Conservation (phyloP, 1,140 invertebrate species). For the Anastrepha ludens region DNA sequence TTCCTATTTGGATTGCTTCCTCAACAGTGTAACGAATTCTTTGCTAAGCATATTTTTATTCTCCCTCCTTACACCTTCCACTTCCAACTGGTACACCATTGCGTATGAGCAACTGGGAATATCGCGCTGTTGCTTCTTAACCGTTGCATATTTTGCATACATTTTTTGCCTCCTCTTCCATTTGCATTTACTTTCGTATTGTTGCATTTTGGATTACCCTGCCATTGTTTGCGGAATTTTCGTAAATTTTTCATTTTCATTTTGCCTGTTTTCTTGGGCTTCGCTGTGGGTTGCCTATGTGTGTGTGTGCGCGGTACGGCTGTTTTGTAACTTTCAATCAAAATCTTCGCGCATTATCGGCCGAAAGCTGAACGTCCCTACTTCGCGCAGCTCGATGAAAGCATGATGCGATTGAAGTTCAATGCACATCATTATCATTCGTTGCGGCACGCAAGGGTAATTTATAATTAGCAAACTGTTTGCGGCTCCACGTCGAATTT, state of each 20-base stretch:
- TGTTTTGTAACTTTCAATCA: background rate
- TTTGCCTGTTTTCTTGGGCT: background rate
- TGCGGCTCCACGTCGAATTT: background rate
- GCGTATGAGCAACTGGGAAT: constrained; percentile 38
- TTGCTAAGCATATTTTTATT: background rate
- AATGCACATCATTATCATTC: constrained; percentile 73
- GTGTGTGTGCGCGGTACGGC: background rate
- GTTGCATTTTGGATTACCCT: background rate
- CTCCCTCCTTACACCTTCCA: background rate
- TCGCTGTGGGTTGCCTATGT: background rate
- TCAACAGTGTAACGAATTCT: background rate
- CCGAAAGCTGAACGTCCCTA: background rate
- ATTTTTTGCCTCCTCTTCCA: background rate
- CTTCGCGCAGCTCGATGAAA: background rate
- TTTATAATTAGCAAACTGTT: constrained; percentile 31
- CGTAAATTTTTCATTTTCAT: background rate
- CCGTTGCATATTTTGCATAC: constrained; percentile 1
- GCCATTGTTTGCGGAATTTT: background rate
- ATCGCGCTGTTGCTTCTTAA: background rate
- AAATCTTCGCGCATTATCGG: constrained; percentile 30
- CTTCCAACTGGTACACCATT: background rate
- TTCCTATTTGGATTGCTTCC: background rate
- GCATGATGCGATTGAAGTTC: constrained; percentile 67
- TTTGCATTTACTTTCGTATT: constrained; percentile 18
- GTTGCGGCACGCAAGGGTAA: constrained; percentile 56